Evolutionary conservation across 2,888 invertebrate genomes (phyloP), one percentile per base, ranked within the genome.

Genomic region (Eilema griseolum): DNA sequence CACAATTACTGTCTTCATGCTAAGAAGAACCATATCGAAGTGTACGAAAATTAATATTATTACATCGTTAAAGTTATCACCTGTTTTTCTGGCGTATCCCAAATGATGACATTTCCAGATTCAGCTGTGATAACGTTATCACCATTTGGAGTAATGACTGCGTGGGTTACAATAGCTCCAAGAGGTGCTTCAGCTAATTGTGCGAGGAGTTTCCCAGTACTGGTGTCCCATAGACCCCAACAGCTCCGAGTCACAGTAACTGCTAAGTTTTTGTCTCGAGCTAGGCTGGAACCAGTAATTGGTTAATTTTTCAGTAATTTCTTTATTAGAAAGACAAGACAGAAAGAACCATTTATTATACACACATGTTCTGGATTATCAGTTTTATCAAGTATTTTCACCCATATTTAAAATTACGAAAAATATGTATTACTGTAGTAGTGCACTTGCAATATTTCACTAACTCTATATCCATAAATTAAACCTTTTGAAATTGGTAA

Each of bases 151-250:
- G 99, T 99, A 65, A 99, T 98, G 64, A 97, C 96, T 0, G 99
- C 99, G 79, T 99, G 98, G 0, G 99, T 99, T 0, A 99, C 98
- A 80, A 99, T 99, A 11, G 99, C 99, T 0, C 99, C 99, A 3
- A 99, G 95, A 0, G 98, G 98, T 78, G 98, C 98, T 82, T 99
- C 99, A 0, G 99, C 98, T 46, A 99, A 93, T 87, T 98, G 98
- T 0, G 98, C 96, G 73, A 98, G 93, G n/a, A 99, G 94, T 81
- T 97, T 97, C 0, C 99, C 99, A 0, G 97, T 97, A 78, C 97
- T 96, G 31, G 99, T 96, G 90, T 99, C 98, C 99, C 99, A 99
- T 2, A 99, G 97, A 0, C 99, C 99, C 76, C 99, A 98, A 87
- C 98, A 99, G 83, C 98, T 98, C 73, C 99, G 96, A 0, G 99